Conservation (phyloP, 2,888 invertebrate species). For the Drosophila rellima region DNA sequence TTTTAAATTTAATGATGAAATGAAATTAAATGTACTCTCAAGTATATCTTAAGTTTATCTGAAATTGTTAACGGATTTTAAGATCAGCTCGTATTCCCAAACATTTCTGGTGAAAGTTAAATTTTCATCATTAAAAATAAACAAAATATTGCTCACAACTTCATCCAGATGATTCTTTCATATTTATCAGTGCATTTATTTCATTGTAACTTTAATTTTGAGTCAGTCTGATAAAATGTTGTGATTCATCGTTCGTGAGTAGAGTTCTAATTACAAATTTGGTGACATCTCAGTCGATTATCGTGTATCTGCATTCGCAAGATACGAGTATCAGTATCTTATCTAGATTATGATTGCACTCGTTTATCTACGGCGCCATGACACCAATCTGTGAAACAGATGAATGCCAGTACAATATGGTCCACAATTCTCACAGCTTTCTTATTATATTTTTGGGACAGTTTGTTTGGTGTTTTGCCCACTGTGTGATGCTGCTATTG, state of each 20-base stretch:
- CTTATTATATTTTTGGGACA: not conserved
- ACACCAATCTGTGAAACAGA: slow-evolving; percentile 11
- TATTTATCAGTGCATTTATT: not conserved
- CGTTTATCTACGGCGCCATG: slow-evolving; percentile 9
- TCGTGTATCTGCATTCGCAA: slow-evolving; percentile 22
- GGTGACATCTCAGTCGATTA: slow-evolving; percentile 3
- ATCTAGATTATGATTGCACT: slow-evolving; percentile 21
- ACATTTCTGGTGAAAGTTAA: not conserved
- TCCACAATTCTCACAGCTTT: not conserved
- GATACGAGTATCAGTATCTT: slow-evolving; percentile 28
- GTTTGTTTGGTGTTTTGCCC: not conserved
- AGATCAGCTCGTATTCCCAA: too few species aligned
- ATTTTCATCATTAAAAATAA: not conserved
- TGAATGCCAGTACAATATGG: slow-evolving; percentile 2
- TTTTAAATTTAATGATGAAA: not conserved
- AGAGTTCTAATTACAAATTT: not conserved
- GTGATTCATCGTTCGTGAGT: not conserved
- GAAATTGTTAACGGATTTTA: too few species aligned
- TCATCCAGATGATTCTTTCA: not conserved
- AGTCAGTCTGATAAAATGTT: not conserved
- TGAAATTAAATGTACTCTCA: too few species aligned
- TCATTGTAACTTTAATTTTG: not conserved
- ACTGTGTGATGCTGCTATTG: slow-evolving; percentile 15
- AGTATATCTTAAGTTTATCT: too few species aligned
- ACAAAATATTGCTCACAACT: too few species aligned